A percentile compares a stretch with the other conserved stretches of the same genome.
These are phyloP conservation scores for Centropus bengalensis DNA, from an alignment of 2,113 vertebrate genomes.

Conservation along the genomic window DNA sequence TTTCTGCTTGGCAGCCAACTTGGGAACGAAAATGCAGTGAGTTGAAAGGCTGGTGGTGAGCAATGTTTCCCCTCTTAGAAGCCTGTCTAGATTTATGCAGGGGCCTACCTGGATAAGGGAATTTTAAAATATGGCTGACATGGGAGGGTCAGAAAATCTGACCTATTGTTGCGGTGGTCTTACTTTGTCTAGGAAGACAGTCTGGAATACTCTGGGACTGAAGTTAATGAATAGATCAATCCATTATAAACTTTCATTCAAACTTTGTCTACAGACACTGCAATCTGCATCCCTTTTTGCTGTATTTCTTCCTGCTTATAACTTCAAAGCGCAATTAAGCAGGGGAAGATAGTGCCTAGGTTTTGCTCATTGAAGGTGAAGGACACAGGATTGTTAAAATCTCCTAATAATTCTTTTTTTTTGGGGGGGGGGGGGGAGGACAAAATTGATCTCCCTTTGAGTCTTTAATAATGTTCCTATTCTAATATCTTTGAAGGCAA, in stretches of 20 bases:
- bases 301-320: background rate
- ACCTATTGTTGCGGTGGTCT: background rate
- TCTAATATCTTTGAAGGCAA: background rate
- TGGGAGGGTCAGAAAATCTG: background rate
- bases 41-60: background rate
- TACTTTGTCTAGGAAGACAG: background rate
- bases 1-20: background rate
- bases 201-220: background rate
- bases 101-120: background rate
- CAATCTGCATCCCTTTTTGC: background rate
- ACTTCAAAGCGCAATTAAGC: background rate
- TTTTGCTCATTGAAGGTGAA: background rate
- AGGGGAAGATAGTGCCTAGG: background rate
- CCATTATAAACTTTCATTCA: background rate
- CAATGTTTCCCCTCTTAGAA: background rate
- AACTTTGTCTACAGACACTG: background rate
- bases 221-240: background rate
- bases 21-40: fast-evolving
- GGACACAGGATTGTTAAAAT: background rate
- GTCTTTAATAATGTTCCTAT: background rate
- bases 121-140: background rate
- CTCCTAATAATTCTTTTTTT: background rate
- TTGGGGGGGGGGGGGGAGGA: background rate
- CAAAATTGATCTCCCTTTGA: background rate
- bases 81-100: background rate